Conservation (phyloP, 2,113 vertebrate species). For the Sclerurus mexicanus region DNA sequence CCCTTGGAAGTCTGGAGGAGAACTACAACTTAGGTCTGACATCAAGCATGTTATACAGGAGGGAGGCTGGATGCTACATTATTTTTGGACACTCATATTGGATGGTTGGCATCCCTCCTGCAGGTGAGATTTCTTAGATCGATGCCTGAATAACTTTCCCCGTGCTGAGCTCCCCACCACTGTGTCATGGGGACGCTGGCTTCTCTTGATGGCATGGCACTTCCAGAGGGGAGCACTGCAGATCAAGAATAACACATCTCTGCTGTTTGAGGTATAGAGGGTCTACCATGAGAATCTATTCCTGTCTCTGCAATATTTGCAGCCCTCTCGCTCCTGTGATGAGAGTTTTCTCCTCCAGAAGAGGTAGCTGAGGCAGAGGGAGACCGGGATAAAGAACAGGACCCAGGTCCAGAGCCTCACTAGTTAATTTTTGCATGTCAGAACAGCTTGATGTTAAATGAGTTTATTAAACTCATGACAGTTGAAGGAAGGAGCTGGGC, state of each 20-base stretch:
- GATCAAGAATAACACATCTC: not conserved
- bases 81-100: not conserved
- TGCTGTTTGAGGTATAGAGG: accelerated
- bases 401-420: not conserved
- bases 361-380: not conserved
- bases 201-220: accelerated
- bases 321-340: not conserved
- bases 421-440: not conserved
- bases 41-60: not conserved
- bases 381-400: not conserved
- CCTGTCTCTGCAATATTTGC: not conserved
- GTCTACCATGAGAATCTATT: not conserved
- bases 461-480: not conserved
- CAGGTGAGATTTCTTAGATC: not conserved
- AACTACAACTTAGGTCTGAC: not conserved
- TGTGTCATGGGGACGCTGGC: not conserved
- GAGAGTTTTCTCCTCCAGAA: not conserved
- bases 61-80: not conserved
- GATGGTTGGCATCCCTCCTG: not conserved
- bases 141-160: not conserved
- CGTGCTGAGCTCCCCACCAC: not conserved
- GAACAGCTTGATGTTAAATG: not conserved
- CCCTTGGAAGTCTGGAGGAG: not conserved
- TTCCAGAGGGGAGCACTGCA: not conserved
- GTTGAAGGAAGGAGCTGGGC: not conserved